phyloP scores from a whole-genome alignment of 2,113 vertebrate species.

The Glaucomys volans region DNA sequence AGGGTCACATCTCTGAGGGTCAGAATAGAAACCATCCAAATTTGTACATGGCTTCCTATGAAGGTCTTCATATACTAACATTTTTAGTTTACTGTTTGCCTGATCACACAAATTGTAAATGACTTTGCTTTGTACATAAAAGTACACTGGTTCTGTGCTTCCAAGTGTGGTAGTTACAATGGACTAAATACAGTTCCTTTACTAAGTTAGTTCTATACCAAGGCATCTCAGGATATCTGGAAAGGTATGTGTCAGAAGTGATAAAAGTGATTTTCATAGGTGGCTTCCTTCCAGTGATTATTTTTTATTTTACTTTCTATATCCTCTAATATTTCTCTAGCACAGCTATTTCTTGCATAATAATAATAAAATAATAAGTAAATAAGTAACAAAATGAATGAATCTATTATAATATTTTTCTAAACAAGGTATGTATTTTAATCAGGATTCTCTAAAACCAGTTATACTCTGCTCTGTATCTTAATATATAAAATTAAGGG shows the following conservation, averaged over 20 bases:
- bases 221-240: not conserved
- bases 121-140: not conserved
- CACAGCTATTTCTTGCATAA: not conserved
- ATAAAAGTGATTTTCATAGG: not conserved
- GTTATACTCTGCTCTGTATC: not conserved
- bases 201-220: not conserved
- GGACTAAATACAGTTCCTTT: not conserved
- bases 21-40: too few relatives aligned
- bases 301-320: not conserved
- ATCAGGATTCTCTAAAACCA: conserved; percentile 20
- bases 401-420: not conserved
- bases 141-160: not conserved
- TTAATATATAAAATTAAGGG: conserved; percentile 28
- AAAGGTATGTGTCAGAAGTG: not conserved
- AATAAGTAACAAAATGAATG: not conserved
- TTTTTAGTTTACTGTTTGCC: not conserved
- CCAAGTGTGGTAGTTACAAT: not conserved
- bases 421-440: not conserved
- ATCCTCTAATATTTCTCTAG: not conserved
- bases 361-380: not conserved
- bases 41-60: not conserved
- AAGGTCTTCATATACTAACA: not conserved
- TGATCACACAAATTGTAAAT: not conserved
- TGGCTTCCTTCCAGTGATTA: not conserved
- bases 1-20: not conserved